These are phyloP conservation scores for Sycophaga agraensis DNA, from an alignment of 1,140 invertebrate species.

Conservation along the genomic window DNA sequence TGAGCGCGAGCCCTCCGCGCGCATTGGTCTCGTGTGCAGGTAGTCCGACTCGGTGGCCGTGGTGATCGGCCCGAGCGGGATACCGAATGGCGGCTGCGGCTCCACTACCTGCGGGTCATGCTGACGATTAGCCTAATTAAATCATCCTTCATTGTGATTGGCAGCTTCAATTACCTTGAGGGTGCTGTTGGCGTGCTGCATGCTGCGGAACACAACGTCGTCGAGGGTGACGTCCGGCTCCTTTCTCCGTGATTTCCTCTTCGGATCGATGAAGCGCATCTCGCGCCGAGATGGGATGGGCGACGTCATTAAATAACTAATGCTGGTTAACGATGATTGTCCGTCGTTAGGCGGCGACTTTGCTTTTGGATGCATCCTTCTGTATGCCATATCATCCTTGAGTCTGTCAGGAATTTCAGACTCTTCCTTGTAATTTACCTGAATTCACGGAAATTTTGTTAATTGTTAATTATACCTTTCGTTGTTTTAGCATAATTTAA, in stretches of 20 bases:
- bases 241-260: slow-evolving; percentile 22
- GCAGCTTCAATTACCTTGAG: slow-evolving; percentile 63
- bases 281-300: slow-evolving; percentile 57
- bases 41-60: slow-evolving; percentile 79
- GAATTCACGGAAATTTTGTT: no score
- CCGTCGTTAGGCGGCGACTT: slow-evolving; percentile 59
- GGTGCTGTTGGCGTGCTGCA: slow-evolving; percentile 73
- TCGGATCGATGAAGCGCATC: neutral
- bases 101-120: slow-evolving; percentile 66
- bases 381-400: slow-evolving; percentile 78
- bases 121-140: no score
- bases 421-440: slow-evolving; percentile 5
- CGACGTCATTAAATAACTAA: slow-evolving; percentile 74
- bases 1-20: slow-evolving; percentile 58
- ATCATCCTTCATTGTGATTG: no score
- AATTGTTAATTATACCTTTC: no score
- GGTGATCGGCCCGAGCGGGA: slow-evolving; percentile 78
- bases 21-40: slow-evolving; percentile 71
- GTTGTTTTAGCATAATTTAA: no score
- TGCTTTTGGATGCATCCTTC: slow-evolving; percentile 67
- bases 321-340: slow-evolving; percentile 62
- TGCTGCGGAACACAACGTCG: slow-evolving; percentile 79
- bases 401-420: slow-evolving; percentile 62
- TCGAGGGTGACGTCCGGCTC: slow-evolving; percentile 82
- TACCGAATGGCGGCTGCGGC: slow-evolving; percentile 86